Base-by-base conservation (phyloP, 92 coral and sea anemone genomes). In the Actinostola sp. region DNA sequence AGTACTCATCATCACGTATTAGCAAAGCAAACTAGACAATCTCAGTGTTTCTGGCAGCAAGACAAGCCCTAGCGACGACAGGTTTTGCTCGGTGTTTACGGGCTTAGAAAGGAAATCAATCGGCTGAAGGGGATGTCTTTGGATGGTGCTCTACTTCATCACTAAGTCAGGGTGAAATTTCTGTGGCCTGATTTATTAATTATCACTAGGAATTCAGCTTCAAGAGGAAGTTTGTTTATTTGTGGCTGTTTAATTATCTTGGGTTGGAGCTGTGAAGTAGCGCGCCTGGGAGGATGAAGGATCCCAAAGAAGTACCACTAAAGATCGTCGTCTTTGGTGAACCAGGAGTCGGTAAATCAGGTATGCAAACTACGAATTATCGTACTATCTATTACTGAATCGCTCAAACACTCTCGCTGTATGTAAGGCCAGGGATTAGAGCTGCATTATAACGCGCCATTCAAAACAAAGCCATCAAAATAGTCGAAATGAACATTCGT, bases 341-440 rank as follows among this genome's bases (percentile, higher is more conserved):
- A 28, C 80, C 81, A 57, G 92, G 88, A 13, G 92, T 86, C 65
- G 92, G 92, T 16, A 86, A 86, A 44, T 86, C 92, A 52, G 92
- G 92, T 86, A 67, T 82, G 84, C 13, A 19, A 56, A 50, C 44
- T 0, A 33, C 20, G 14, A 21, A 4, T 1, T 7, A 53, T 53
- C 1, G 27, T 25, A 13, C 27, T 48, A 53, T 20, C 2, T 20
- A 53, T 53, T 53, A 19, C 30, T 16, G 21, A 53, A 16, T 7
- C 31, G 5, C 59, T 53, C 25, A 7, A 20, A 53, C 7, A 3
- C 7, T 25, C 29, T 20, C 7, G 11, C 25, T 20, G 21, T 23
- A 8, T 17, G 9, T 8, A 12, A 16, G 16, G 3, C 2, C 42
- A 25, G 25, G 25, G 59, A 25, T 53, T 25, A 53, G 21, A 23